Conservation (phyloP, 64 coral and sea anemone species). For the Actinia tenebrosa region DNA sequence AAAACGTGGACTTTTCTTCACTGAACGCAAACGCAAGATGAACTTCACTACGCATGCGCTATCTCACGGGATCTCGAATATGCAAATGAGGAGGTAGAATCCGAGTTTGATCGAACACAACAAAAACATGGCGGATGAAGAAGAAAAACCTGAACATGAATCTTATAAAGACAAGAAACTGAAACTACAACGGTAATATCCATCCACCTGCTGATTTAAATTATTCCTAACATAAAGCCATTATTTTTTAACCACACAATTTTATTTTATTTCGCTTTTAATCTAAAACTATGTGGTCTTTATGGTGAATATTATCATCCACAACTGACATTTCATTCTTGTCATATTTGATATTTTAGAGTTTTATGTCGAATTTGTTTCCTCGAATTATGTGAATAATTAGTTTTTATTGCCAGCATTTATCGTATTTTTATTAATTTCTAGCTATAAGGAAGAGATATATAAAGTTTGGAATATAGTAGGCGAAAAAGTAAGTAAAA, state of each 20-base stretch:
- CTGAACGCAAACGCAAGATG: too few species aligned
- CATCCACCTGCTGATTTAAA: neutral
- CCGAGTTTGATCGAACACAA: neutral
- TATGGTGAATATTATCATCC: neutral
- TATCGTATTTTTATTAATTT: neutral
- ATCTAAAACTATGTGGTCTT: neutral
- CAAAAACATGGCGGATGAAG: slow-evolving; percentile 13
- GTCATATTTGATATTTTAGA: neutral
- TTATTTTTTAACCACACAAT: neutral
- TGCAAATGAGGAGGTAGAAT: too few species aligned
- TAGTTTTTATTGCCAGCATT: neutral
- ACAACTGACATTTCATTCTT: neutral
- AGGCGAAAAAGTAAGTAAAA: neutral
- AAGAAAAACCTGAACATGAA: neutral
- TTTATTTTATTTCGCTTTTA: neutral
- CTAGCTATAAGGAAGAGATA: neutral
- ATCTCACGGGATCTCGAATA: too few species aligned
- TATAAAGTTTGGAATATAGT: neutral
- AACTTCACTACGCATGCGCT: too few species aligned
- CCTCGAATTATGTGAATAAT: neutral
- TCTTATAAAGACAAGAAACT: neutral
- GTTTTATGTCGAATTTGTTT: neutral
- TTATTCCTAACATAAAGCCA: neutral
- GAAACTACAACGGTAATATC: neutral
- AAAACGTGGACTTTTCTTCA: too few species aligned